Conservation (phyloP, 2,797 vertebrate species). For the Sebastes cheni region DNA sequence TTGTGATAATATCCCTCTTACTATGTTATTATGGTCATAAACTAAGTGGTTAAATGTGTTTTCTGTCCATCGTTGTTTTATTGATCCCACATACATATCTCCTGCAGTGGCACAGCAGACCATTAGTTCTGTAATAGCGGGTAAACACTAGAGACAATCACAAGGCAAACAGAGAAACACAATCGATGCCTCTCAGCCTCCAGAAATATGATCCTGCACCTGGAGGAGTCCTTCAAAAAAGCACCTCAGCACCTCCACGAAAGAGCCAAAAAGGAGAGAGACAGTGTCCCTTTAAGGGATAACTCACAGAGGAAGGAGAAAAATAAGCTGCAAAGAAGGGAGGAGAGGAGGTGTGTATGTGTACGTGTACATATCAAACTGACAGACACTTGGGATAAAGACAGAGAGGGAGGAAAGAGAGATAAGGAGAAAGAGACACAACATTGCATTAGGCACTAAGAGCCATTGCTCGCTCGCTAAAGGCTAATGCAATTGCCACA, state of each 20-base stretch:
- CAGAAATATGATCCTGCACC: conserved; percentile 65
- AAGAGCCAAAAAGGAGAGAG: conserved; percentile 32
- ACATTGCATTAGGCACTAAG: conserved; percentile 81
- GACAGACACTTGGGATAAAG: conserved; percentile 64
- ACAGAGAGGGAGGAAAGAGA: conserved; percentile 42
- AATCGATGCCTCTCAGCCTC: conserved; percentile 61
- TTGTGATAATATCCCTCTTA: not conserved
- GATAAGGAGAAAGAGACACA: conserved; percentile 69
- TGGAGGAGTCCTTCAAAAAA: conserved; percentile 57
- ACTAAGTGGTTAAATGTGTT: conserved; percentile 36
- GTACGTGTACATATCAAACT: conserved; percentile 71
- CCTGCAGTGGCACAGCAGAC: conserved; percentile 31
- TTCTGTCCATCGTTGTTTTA: conserved; percentile 28
- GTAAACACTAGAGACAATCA: conserved; percentile 59
- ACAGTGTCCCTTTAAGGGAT: conserved; percentile 76
- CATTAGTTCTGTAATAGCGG: conserved; percentile 47
- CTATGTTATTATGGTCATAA: not conserved
- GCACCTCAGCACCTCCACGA: conserved; percentile 45
- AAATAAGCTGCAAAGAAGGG: conserved; percentile 59
- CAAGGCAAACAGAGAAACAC: conserved; percentile 59
- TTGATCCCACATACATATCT: conserved; percentile 30
- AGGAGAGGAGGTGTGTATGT: conserved; percentile 67
- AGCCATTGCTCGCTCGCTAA: conserved; percentile 76
- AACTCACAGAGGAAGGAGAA: conserved; percentile 65
- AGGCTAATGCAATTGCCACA: conserved; percentile 85